Evolutionary conservation across 2,888 invertebrate species (phyloP).

Genomic region (Noctua comes): DNA sequence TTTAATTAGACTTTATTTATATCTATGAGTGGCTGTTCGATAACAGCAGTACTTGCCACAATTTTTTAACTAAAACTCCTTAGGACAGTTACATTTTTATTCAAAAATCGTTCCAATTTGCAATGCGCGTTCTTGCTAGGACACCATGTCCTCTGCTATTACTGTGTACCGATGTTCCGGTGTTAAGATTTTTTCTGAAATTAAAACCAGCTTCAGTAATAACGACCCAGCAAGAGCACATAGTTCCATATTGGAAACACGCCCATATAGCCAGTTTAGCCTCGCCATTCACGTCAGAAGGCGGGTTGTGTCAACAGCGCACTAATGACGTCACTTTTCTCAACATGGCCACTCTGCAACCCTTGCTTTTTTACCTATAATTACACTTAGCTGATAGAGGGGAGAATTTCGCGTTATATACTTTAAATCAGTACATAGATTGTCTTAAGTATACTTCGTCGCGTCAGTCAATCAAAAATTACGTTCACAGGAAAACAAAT

Average conservation of each 20-base stretch:
- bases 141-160: neutral
- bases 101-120: too few relatives aligned
- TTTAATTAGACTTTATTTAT: neutral
- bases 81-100: too few relatives aligned
- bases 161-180: too few relatives aligned
- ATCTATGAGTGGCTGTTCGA: neutral
- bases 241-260: constrained; percentile 73
- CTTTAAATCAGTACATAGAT: constrained; percentile 58
- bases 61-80: too few relatives aligned
- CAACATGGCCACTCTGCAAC: constrained; percentile 84
- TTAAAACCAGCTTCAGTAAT: constrained; percentile 51
- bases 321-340: constrained; percentile 88
- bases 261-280: constrained; percentile 79
- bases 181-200: neutral
- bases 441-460: constrained; percentile 28
- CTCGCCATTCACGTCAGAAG: constrained; percentile 82
- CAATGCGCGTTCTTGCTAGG: neutral
- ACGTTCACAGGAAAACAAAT: neutral
- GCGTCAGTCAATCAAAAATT: constrained; percentile 7
- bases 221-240: constrained; percentile 57
- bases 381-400: constrained; percentile 77
- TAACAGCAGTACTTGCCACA: neutral
- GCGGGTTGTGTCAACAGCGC: constrained; percentile 86
- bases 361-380: constrained; percentile 82
- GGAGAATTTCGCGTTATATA: constrained; percentile 64